phyloP scores from a whole-genome alignment of 2,113 vertebrate genomes.

The Nansenia antarctica region DNA sequence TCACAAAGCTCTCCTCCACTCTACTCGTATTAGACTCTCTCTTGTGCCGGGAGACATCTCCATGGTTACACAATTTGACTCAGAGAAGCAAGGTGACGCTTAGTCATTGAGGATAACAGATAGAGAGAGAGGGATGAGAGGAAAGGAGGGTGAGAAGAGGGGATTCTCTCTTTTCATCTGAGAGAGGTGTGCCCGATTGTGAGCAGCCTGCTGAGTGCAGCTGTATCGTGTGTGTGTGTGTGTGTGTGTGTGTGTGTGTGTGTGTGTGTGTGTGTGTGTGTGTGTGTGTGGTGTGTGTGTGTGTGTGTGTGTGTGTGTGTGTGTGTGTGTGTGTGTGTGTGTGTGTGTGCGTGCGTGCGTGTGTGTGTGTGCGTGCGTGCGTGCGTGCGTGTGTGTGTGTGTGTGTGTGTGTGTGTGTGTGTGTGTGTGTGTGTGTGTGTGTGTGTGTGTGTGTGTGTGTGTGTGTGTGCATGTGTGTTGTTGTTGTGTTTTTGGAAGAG shows the following conservation, averaged over 20 bases:
- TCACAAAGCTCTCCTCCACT: conserved; percentile 37
- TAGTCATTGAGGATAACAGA: conserved; percentile 58
- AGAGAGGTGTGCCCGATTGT: conserved; percentile 20
- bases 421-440: neutral
- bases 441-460: neutral
- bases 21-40: too few species aligned
- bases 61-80: conserved; percentile 66
- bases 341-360: neutral
- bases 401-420: neutral
- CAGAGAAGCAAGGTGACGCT: conserved; percentile 50
- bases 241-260: conserved; percentile 1
- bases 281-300: neutral
- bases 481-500: neutral
- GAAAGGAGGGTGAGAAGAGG: neutral
- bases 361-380: neutral
- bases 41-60: too few species aligned
- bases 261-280: conserved; percentile 5
- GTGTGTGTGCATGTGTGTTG: neutral
- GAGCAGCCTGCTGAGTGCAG: conserved; percentile 33
- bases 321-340: neutral
- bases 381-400: conserved; percentile 28
- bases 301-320: neutral
- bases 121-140: conserved; percentile 4
- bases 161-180: conserved; percentile 36
- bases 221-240: conserved; percentile 22